Base-by-base conservation (phyloP, 2,113 vertebrate genomes). In the Gallinago jamesoni region DNA sequence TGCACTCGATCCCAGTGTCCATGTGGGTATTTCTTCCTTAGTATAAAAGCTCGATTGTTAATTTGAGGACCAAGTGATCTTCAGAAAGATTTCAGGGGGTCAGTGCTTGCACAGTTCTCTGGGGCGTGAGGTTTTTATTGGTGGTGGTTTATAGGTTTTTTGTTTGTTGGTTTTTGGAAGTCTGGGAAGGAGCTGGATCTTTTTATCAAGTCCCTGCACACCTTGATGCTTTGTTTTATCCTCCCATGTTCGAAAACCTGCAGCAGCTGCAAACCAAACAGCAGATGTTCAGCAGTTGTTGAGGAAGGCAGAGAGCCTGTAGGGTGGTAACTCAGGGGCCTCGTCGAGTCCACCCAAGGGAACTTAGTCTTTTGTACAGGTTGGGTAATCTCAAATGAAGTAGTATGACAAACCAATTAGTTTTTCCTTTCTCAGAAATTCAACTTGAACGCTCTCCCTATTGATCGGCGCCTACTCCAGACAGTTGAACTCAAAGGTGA, bases 231-330 rank as follows among this genome's bases (percentile, higher is more conserved):
- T 31, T 19, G 11, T n/a, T 75, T 45, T 48, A 22, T 33, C 43
- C n/a, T 50, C 35, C 3, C 8, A 1, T 6, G 14, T 63, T 66
- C 14, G 35, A 0, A 39, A 25, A 37, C 25, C 20, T 17, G 8
- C 48, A 57, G 3, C 21, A 57, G 53, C 55, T 74, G 14, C 59
- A 28, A 35, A 78, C 7, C 35, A 17, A 12, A 8, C 11, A 4
- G 57, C 67, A 22, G 59, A 37, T 59, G 84, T 41, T 84, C 43
- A 6, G 15, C 5, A 27, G 31, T 11, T 19, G 47, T 18, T 50
- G 53, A 14, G 69, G 64, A 72, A 52, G 33, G 87, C 69, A 43
- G 70, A 35, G 31, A 55, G 72, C 41, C 43, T 12, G 18, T 6
- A 17, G 47, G 47, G 59, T 63, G 64, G 50, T 33, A 28, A 6